Evolutionary conservation across 2,888 invertebrate species (phyloP).

Genomic region (Protophormia terraenovae): DNA sequence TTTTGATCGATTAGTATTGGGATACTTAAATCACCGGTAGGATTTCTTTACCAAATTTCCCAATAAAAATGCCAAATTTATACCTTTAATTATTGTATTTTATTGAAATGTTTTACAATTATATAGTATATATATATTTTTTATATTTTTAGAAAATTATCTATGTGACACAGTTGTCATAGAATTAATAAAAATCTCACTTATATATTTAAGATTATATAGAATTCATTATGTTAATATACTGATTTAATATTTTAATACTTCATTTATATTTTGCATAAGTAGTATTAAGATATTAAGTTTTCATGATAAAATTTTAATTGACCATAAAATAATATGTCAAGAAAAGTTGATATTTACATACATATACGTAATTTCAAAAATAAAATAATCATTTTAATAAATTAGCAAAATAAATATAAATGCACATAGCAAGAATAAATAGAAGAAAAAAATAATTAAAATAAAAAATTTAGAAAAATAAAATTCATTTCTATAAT

Average conservation of each 20-base stretch:
- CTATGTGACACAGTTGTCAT: slow-evolving; percentile 47
- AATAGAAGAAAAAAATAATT: not conserved
- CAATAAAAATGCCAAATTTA: too few species aligned
- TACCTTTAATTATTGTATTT: slow-evolving; percentile 44
- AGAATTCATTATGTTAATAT: slow-evolving; percentile 42
- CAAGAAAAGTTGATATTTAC: slow-evolving; percentile 58
- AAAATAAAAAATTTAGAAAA: not conserved
- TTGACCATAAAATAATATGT: slow-evolving; percentile 64
- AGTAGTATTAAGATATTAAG: slow-evolving; percentile 39
- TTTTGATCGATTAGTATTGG: too few species aligned
- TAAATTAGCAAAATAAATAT: slow-evolving; percentile 39
- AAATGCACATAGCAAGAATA: not conserved
- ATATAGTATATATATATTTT: slow-evolving; percentile 33
- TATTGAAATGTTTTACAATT: slow-evolving; percentile 62
- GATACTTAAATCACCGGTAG: too few species aligned
- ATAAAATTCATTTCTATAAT: slow-evolving; percentile 20
- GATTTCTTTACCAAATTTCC: too few species aligned
- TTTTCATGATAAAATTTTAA: slow-evolving; percentile 49
- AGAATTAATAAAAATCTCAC: slow-evolving; percentile 64
- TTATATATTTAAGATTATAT: slow-evolving; percentile 57
- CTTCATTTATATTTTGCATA: slow-evolving; percentile 23
- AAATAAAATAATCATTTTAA: slow-evolving; percentile 31
- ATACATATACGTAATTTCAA: slow-evolving; percentile 25
- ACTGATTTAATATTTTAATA: slow-evolving; percentile 53
- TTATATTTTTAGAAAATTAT: slow-evolving; percentile 58